These are phyloP conservation scores for Amaurobius ferox DNA, from an alignment of 2,888 invertebrate species.

Conservation along the genomic window DNA sequence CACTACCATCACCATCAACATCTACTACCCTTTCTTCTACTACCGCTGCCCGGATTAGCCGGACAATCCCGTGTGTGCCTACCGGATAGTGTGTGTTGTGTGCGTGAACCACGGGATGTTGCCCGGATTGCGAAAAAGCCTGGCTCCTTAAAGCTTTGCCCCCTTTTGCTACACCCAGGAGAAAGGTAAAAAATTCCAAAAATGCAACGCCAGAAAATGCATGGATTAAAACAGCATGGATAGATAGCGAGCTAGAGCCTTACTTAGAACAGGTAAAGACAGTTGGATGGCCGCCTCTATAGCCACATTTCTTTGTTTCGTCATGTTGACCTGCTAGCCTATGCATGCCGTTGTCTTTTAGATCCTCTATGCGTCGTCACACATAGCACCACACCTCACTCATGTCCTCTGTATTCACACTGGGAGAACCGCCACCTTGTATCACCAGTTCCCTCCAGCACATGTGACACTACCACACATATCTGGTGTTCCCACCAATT, in stretches of 20 bases:
- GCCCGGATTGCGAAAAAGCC: conserved; percentile 10
- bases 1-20: not conserved
- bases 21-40: not conserved
- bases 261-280: conserved; percentile 44
- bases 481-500: too few species aligned
- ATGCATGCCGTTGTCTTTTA: not conserved
- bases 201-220: conserved; percentile 29
- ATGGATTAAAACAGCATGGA: conserved; percentile 62
- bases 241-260: conserved; percentile 50
- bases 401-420: too few species aligned
- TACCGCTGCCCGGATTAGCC: conserved; percentile 16
- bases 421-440: too few species aligned
- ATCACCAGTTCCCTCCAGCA: too few species aligned
- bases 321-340: not conserved
- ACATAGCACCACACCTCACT: too few species aligned
- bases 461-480: too few species aligned
- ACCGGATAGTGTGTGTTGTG: conserved; percentile 35
- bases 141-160: conserved; percentile 34
- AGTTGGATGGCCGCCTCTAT: conserved; percentile 46
- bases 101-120: conserved; percentile 20
- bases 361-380: not conserved
- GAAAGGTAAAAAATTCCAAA: conserved; percentile 48
- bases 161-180: conserved; percentile 20
- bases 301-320: conserved; percentile 23
- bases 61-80: conserved; percentile 16